Evolutionary conservation across 2,797 vertebrate species (phyloP), one percentile per base, ranked within the genome.

Genomic region (Helarctos malayanus): DNA sequence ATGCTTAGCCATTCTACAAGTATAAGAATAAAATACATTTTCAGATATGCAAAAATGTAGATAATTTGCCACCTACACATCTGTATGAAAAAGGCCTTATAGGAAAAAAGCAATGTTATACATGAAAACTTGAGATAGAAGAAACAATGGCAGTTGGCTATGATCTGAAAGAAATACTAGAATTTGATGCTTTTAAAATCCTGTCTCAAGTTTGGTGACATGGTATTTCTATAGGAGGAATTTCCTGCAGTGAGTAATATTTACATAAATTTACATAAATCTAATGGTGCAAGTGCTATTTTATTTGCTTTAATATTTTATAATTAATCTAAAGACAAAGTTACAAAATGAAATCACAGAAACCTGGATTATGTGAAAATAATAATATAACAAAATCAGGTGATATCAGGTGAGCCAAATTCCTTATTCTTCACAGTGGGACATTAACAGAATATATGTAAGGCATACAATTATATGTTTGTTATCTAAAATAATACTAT

Each of bases 21-120:
- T 94, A 3, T 94, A 94, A 94, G 78, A 94, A 85, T 95, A 85
- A 97, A 95, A 92, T 84, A 90, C 63, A 95, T 93, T 96, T 97
- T 96, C 86, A 97, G 76, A 86, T 84, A 88, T 90, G 54, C 54
- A 93, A 96, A 97, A 95, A 89, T 94, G 19, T 13, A 92, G 79
- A 84, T 93, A 92, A 95, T 95, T 96, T 97, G 80, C 88, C 83
- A 61, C 69, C 83, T 91, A 85, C 85, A 81, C 49, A 93, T 95
- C 75, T 96, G 84, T 90, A 84, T 65, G 57, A 93, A 91, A 96
- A 93, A 79, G 73, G 16, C 32, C 80, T 97, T 87, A 54, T 97
- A 92, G 47, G n/a, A 81, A 80, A 84, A 89, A 81, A n/a, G 41
- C 49, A 86, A 61, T 83, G 59, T 63, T 95, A 83, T 69, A 96